phyloP scores from a whole-genome alignment of 2,888 invertebrate species.

The Drosophila prolongata region DNA sequence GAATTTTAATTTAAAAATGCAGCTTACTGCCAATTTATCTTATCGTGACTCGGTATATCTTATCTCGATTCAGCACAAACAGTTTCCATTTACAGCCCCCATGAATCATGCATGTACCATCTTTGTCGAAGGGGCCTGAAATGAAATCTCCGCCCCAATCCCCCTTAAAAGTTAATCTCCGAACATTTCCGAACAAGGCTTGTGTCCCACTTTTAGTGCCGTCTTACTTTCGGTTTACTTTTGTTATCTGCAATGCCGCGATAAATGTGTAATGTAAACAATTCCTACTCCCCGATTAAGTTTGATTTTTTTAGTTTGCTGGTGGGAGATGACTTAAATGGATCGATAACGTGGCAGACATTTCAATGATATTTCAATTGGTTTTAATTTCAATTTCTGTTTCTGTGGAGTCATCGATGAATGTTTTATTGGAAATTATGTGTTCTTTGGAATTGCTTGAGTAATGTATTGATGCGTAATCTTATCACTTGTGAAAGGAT shows the following conservation, averaged over 20 bases:
- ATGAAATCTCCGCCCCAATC: not conserved
- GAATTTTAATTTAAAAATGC: not conserved
- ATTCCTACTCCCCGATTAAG: not conserved
- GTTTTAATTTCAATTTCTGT: constrained; percentile 10
- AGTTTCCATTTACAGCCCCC: not conserved
- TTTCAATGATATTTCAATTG: constrained; percentile 12
- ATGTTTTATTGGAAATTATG: constrained; percentile 10
- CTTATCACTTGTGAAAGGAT: constrained; percentile 4
- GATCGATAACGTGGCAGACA: constrained; percentile 8
- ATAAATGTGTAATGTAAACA: constrained; percentile 45
- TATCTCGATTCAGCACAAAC: constrained; percentile 3
- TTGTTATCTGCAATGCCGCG: constrained; percentile 28
- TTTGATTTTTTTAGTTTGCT: not conserved
- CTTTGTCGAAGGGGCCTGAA: constrained; percentile 3
- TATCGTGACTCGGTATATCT: not conserved
- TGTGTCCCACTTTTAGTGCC: constrained; percentile 36
- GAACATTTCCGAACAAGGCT: constrained; percentile 17
- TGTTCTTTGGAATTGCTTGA: constrained; percentile 7
- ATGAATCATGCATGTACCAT: constrained; percentile 8
- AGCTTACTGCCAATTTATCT: not conserved
- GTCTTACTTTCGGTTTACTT: constrained; percentile 26
- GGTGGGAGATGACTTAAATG: constrained; percentile 9
- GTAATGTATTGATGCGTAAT: constrained; percentile 16
- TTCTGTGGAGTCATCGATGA: not conserved
- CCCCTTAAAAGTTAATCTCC: constrained; percentile 49